Conservation (phyloP, 1,140 invertebrate genomes). For the Acyrthosiphon pisum region DNA sequence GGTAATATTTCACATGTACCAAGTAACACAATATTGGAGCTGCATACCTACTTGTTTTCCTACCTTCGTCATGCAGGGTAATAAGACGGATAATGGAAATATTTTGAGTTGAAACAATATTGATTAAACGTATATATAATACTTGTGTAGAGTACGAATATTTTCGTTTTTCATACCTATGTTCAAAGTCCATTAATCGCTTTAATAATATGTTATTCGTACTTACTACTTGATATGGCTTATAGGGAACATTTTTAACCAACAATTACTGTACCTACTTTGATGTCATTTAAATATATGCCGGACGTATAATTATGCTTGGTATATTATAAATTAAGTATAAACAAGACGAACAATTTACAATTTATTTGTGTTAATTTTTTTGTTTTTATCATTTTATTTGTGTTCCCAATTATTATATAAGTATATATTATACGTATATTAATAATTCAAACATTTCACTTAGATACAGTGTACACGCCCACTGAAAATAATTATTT, state of each 20-base stretch:
- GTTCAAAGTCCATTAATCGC: constrained; percentile 16
- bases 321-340: neutral
- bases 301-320: too few relatives aligned
- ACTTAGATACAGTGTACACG: neutral
- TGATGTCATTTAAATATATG: neutral
- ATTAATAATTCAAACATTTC: neutral
- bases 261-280: too few relatives aligned
- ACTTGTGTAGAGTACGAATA: neutral
- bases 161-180: neutral
- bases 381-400: neutral
- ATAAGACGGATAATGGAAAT: neutral
- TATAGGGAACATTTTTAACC: too few relatives aligned
- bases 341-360: neutral
- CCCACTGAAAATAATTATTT: neutral
- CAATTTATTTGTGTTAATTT: neutral
- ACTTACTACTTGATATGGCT: too few relatives aligned
- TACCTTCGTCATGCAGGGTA: neutral
- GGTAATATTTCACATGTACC: neutral
- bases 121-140: neutral
- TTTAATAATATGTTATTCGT: neutral
- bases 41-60: neutral
- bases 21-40: neutral
- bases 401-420: neutral
- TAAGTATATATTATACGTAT: neutral
- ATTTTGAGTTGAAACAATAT: neutral